Conservation (phyloP, 1,140 invertebrate genomes). For the Notospermus geniculatus region DNA sequence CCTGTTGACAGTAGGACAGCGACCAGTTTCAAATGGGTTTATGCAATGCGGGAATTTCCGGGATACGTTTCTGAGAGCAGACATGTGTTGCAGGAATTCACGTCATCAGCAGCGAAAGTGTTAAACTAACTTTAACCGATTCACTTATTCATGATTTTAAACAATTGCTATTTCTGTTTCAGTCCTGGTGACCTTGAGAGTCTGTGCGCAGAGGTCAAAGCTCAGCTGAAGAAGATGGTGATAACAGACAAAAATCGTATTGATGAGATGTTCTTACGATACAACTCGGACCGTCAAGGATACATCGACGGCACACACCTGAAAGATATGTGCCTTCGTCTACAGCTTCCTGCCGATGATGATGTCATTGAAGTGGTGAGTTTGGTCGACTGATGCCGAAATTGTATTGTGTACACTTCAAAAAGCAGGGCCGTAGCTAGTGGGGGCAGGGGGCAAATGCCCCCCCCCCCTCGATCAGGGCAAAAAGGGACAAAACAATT, state of each 20-base stretch:
- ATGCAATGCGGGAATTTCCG: too few relatives aligned
- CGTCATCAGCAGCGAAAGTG: too few relatives aligned
- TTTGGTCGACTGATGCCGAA: neutral
- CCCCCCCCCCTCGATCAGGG: neutral
- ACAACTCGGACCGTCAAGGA: slow-evolving; percentile 49
- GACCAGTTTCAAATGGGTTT: too few relatives aligned
- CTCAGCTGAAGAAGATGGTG: slow-evolving; percentile 53
- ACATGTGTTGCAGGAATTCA: too few relatives aligned
- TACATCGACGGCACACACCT: slow-evolving; percentile 50
- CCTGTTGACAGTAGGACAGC: too few relatives aligned
- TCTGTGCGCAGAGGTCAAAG: slow-evolving; percentile 44
- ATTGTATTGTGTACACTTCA: neutral
- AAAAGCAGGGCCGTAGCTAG: neutral
- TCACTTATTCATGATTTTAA: too few relatives aligned
- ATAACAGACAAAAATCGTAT: slow-evolving; percentile 53
- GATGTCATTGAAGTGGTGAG: slow-evolving; percentile 53
- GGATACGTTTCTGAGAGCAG: too few relatives aligned
- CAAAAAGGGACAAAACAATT: too few relatives aligned
- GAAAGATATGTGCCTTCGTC: slow-evolving; percentile 41
- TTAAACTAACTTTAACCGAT: too few relatives aligned
- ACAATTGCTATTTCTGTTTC: slow-evolving; percentile 20
- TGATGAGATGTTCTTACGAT: slow-evolving; percentile 54
- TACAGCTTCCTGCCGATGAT: slow-evolving; percentile 52
- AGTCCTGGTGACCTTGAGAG: slow-evolving; percentile 43
- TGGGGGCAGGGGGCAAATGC: neutral